Percentiles rank a stretch among this genome's conserved stretches.
phyloP scores from a whole-genome alignment of 2,797 vertebrate genomes.

The Oreochromis mossambicus region DNA sequence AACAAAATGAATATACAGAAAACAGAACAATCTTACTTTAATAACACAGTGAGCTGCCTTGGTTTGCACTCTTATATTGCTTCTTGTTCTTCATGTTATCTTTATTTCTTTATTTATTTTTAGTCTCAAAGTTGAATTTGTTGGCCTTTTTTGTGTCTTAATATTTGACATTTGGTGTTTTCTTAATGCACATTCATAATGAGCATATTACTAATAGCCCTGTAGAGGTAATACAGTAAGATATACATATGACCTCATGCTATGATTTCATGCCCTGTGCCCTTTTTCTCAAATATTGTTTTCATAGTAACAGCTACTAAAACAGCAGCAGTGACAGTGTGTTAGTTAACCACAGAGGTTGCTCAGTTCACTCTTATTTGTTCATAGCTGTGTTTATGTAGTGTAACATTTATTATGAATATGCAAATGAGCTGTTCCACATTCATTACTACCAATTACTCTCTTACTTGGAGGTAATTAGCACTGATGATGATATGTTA shows the following conservation, averaged over 20 bases:
- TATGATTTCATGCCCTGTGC: not conserved
- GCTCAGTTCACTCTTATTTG: not conserved
- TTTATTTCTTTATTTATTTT: fast-evolving
- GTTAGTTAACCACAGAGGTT: not conserved
- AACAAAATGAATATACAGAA: not conserved
- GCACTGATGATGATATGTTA: conserved; percentile 35
- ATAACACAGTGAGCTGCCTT: not conserved
- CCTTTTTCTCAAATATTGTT: not conserved
- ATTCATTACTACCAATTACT: conserved; percentile 45
- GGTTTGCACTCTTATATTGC: not conserved
- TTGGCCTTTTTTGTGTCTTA: not conserved
- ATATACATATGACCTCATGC: not conserved
- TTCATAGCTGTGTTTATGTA: conserved; percentile 36
- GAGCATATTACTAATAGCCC: not conserved
- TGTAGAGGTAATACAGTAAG: not conserved
- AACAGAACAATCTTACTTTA: not conserved
- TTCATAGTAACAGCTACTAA: not conserved
- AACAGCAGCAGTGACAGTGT: not conserved
- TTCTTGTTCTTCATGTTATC: not conserved
- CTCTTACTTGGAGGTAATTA: conserved; percentile 37
- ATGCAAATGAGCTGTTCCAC: conserved; percentile 31
- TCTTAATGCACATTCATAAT: not conserved
- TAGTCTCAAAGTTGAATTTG: not conserved
- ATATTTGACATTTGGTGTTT: not conserved
- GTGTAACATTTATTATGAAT: conserved; percentile 25